Evolutionary conservation across 2,888 invertebrate species (phyloP), one percentile per base, ranked within the genome.

Genomic region (Trachelus stipa): DNA sequence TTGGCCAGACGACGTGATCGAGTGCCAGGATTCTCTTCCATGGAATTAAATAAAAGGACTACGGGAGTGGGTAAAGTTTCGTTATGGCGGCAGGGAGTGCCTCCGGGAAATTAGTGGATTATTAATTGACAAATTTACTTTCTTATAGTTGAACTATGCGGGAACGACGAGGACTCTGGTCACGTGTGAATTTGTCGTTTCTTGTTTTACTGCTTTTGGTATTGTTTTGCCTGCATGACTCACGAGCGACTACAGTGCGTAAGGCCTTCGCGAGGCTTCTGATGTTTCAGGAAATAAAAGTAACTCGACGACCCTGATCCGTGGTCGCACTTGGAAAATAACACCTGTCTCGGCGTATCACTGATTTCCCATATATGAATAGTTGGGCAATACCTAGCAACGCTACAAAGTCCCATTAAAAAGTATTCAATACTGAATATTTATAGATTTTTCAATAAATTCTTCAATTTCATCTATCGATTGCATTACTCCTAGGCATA

Each of bases 121-220:
- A 86, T 84, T 88, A 87, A 88, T 87, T 85, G 88, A 86, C 85
- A 87, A 88, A 87, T 88, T 87, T 87, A 83, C 86, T 85, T 84
- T 83, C 80, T 56, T 56, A 56, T 0, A 2, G 23, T 2, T 6
- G 15, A 56, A 23, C 23, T 23, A 9, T 9, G 15, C 2, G 56
- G 56, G 23, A 56, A 56, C 2, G 9, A 56, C 56, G 56, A 56
- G 9, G 56, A 23, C 1, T 23, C 6, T 23, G 0, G 23, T 56
- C 56, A 23, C 23, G 56, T 23, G 23, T 56, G 9, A 56, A 56
- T 56, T 56, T 1, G 40, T 23, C 6, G 2, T 23, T 56, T 56
- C 6, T 56, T 23, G 0, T 56, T 23, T 23, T 23, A 23, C 23
- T 56, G 23, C 15, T 6, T 56, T 56, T 56, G 23, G 6, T 56